A percentile compares a stretch with the other conserved stretches of the same genome.
These are phyloP conservation scores for Drosophila lowei DNA, from an alignment of 1,140 invertebrate species.

Conservation along the genomic window DNA sequence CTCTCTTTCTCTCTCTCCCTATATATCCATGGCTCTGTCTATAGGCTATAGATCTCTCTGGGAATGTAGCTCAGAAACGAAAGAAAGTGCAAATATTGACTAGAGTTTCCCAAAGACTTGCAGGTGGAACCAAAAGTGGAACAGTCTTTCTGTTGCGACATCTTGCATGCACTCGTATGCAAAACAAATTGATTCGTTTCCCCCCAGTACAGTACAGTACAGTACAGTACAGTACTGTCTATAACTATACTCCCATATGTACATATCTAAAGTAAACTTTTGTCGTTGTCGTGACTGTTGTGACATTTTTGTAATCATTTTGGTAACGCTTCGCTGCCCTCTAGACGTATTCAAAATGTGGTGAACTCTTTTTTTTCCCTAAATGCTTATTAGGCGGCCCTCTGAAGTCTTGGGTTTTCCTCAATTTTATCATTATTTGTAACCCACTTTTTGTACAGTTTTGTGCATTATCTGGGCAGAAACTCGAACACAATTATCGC, in stretches of 20 bases:
- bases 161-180: constrained; percentile 27
- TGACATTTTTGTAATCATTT: constrained; percentile 63
- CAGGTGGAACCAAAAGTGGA: constrained; percentile 46
- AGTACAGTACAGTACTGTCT: neutral
- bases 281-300: constrained; percentile 4
- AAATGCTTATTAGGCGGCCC: constrained; percentile 16
- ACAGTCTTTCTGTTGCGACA: constrained; percentile 39
- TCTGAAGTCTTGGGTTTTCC: constrained; percentile 4
- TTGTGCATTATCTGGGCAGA: constrained; percentile 9
- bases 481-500: constrained; percentile 48
- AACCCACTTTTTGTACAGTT: constrained; percentile 21
- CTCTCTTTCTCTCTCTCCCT: neutral
- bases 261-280: neutral
- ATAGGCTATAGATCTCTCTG: constrained; percentile 6
- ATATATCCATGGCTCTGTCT: neutral
- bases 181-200: constrained; percentile 61
- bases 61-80: constrained; percentile 38
- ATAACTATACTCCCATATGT: constrained; percentile 2
- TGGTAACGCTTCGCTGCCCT: constrained; percentile 58
- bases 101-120: constrained; percentile 35
- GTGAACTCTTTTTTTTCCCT: constrained; percentile 11
- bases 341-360: constrained; percentile 17
- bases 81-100: constrained; percentile 74
- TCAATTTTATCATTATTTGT: neutral
- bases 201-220: neutral